A percentile compares a stretch with the other conserved stretches of the same genome.
These are phyloP conservation scores for Anser brachyrhynchus DNA, from an alignment of 2,113 vertebrate species.

Conservation along the genomic window DNA sequence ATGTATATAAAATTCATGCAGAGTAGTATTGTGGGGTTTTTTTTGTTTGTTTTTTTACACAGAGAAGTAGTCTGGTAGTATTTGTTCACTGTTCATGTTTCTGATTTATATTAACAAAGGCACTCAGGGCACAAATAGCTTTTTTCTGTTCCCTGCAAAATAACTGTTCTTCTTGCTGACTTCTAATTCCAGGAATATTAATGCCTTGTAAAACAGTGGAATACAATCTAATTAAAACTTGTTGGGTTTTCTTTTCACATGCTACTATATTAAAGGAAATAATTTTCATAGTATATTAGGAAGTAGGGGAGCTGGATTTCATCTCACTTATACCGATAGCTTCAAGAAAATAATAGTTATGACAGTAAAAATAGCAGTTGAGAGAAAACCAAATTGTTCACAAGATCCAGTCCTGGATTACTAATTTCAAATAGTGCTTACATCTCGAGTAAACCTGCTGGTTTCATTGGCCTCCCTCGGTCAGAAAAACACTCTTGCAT, in stretches of 20 bases:
- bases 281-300: background rate
- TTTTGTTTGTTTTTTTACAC: background rate
- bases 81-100: background rate
- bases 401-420: background rate
- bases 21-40: background rate
- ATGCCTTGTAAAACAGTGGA: background rate
- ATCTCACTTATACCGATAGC: background rate
- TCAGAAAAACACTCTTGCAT: background rate
- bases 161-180: background rate
- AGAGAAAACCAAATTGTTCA: background rate
- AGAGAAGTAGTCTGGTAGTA: background rate
- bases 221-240: background rate
- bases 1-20: background rate
- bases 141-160: background rate
- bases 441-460: background rate
- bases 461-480: background rate
- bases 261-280: background rate
- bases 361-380: background rate
- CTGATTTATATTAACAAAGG: conserved; percentile 11
- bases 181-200: background rate
- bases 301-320: background rate
- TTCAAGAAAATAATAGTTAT: background rate
- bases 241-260: background rate
- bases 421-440: background rate
- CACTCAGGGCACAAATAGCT: background rate